phyloP scores from a whole-genome alignment of 2,888 invertebrate genomes.

The Tenthredo mesomela region DNA sequence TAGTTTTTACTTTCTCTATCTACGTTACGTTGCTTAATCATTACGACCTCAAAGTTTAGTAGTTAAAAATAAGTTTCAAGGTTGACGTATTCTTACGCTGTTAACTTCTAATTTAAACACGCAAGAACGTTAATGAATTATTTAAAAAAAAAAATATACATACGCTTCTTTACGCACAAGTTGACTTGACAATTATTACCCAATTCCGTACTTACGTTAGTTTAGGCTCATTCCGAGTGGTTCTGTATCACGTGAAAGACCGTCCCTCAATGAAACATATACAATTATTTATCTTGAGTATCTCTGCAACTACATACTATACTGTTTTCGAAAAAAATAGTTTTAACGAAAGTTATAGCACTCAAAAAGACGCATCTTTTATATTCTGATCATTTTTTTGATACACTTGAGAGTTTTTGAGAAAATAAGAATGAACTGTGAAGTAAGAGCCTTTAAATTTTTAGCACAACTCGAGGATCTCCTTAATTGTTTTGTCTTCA shows the following conservation, averaged over 20 bases:
- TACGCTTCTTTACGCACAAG: background rate
- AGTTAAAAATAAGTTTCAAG: slow-evolving; percentile 45
- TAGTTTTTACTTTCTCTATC: background rate
- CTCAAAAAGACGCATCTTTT: background rate
- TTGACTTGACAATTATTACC: background rate
- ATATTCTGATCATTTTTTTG: background rate
- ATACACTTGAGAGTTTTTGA: background rate
- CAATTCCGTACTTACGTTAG: background rate
- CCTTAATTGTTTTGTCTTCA: background rate
- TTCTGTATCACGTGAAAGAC: background rate
- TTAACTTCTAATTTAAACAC: slow-evolving; percentile 27
- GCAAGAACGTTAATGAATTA: background rate
- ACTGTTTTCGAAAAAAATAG: background rate
- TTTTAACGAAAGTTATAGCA: background rate
- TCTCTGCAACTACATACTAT: background rate
- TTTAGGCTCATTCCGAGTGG: background rate
- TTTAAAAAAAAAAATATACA: background rate
- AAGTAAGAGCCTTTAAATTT: background rate
- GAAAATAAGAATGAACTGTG: background rate
- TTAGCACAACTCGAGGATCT: background rate
- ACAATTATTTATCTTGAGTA: background rate
- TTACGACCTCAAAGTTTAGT: slow-evolving; percentile 57
- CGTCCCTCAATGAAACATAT: background rate
- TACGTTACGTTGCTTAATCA: slow-evolving; percentile 30
- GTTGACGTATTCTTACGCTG: slow-evolving; percentile 35